Percentiles rank a stretch among this genome's conserved stretches.
Conservation (phyloP, 2,888 invertebrate species). For the Cepaea hortensis region DNA sequence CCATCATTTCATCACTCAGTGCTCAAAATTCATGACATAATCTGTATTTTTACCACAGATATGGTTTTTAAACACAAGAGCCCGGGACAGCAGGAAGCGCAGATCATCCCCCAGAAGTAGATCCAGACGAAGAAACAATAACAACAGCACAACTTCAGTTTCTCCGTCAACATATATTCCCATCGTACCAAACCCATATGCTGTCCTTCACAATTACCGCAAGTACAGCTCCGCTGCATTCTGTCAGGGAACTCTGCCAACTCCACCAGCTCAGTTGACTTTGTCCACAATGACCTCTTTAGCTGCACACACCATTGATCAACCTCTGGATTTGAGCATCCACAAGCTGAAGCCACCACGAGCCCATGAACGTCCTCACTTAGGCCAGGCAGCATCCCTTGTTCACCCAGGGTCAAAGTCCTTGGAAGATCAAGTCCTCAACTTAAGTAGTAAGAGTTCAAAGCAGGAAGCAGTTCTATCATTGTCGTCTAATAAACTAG, state of each 20-base stretch:
- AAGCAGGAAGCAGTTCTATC: constrained; percentile 55
- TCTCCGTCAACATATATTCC: constrained; percentile 69
- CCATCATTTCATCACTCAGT: neutral
- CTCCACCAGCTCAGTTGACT: neutral
- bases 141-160: constrained; percentile 32
- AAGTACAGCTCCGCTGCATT: constrained; percentile 15
- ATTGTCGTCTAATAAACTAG: constrained; percentile 31
- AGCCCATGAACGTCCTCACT: constrained; percentile 57
- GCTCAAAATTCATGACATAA: neutral
- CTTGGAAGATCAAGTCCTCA: constrained; percentile 82
- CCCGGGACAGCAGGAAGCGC: constrained; percentile 82
- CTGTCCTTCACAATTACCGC: constrained; percentile 30
- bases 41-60: constrained; percentile 77
- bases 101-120: constrained; percentile 36
- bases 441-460: constrained; percentile 82
- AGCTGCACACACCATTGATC: constrained; percentile 30
- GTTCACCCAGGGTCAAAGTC: constrained; percentile 51
- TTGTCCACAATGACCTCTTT: neutral
- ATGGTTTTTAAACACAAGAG: constrained; percentile 96
- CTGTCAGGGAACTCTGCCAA: neutral
- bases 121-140: constrained; percentile 31
- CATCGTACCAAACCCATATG: constrained; percentile 67
- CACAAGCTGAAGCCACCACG: constrained; percentile 78
- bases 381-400: constrained; percentile 51
- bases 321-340: constrained; percentile 91